Conservation (phyloP, 2,888 invertebrate species). For the Anoplius nigerrimus region DNA sequence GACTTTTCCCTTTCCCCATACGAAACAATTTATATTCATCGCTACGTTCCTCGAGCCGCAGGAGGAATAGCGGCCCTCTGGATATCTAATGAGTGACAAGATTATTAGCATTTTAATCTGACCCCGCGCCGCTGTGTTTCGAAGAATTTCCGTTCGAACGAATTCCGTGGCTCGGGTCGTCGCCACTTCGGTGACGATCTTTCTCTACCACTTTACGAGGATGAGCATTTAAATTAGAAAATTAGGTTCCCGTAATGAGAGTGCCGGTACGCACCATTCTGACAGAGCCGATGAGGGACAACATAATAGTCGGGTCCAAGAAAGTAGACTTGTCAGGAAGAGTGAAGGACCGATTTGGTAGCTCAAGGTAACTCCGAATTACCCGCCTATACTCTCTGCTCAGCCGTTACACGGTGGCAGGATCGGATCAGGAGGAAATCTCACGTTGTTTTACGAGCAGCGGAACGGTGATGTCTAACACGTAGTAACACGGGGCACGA, state of each 20-base stretch:
- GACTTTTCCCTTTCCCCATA: too few relatives aligned
- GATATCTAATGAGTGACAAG: too few relatives aligned
- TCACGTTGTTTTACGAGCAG: constrained; percentile 49
- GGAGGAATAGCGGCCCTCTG: too few relatives aligned
- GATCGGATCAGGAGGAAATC: constrained; percentile 48
- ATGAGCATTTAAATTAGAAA: too few relatives aligned
- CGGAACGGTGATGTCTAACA: constrained; percentile 37
- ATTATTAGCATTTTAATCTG: too few relatives aligned
- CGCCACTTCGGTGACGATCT: neutral
- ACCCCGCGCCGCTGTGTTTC: too few relatives aligned
- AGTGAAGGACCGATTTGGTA: constrained; percentile 33
- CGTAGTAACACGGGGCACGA: constrained; percentile 18
- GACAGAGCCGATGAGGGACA: neutral
- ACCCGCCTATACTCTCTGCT: constrained; percentile 25
- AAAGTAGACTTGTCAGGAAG: constrained; percentile 14
- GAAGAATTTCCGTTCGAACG: neutral
- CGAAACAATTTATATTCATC: too few relatives aligned
- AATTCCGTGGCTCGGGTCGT: neutral
- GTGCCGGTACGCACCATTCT: too few relatives aligned
- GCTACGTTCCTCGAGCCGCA: too few relatives aligned
- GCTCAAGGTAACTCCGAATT: constrained; percentile 34
- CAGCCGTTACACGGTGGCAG: constrained; percentile 43
- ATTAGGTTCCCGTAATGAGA: too few relatives aligned
- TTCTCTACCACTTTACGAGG: too few relatives aligned
- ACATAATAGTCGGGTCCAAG: constrained; percentile 3